Evolutionary conservation across 2,888 invertebrate species (phyloP).

Genomic region (Ptychoptera albimana): DNA sequence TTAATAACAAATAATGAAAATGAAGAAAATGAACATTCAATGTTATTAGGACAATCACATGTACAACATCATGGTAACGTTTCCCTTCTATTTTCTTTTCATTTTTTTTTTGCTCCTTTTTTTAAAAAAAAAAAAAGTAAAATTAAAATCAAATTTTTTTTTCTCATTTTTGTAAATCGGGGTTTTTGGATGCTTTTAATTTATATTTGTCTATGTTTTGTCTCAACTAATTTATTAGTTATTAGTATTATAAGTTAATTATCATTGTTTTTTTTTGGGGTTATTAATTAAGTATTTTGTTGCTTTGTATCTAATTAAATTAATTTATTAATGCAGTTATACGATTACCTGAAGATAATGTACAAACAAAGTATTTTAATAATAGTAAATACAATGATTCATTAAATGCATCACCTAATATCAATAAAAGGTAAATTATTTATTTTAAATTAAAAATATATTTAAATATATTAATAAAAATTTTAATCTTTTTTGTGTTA

Average conservation of each 20-base stretch:
- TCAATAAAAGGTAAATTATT: background rate
- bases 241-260: background rate
- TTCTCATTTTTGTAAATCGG: too few relatives aligned
- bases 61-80: conserved; percentile 8
- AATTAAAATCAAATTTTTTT: background rate
- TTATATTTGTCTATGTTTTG: background rate
- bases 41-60: conserved; percentile 26
- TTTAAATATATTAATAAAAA: too few relatives aligned
- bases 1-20: conserved; percentile 6
- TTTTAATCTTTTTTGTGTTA: too few relatives aligned
- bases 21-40: conserved; percentile 33
- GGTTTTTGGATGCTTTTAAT: background rate
- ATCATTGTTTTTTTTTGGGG: background rate
- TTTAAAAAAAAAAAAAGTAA: too few relatives aligned
- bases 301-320: background rate
- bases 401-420: conserved; percentile 6
- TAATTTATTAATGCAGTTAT: conserved; percentile 5
- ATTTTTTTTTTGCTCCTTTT: background rate
- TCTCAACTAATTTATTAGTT: background rate
- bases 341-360: conserved; percentile 6
- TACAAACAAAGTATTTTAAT: background rate
- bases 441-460: background rate
- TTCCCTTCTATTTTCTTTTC: background rate
- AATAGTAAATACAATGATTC: conserved; percentile 6
- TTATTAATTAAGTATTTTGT: background rate